A percentile compares a stretch with the other conserved stretches of the same genome.
Conservation (phyloP, 2,797 vertebrate genomes). For the Chanos chanos region DNA sequence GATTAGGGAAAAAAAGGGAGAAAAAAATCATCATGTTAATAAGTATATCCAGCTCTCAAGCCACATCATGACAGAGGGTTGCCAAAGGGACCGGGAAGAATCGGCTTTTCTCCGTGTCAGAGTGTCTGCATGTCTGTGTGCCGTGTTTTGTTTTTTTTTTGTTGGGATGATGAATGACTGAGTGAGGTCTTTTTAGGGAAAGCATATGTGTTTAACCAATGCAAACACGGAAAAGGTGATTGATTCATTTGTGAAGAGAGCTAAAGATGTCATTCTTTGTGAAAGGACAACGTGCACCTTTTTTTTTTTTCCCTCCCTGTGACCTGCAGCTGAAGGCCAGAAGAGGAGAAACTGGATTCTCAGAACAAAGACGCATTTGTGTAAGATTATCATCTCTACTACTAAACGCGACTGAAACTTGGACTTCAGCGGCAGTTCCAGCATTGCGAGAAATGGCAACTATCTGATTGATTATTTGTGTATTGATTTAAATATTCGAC, state of each 20-base stretch:
- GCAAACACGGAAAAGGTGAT: neutral
- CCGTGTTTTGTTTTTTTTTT: no score
- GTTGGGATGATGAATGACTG: conserved; percentile 22
- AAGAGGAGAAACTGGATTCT: no score
- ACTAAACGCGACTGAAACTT: neutral
- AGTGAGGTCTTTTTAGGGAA: neutral
- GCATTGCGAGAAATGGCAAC: neutral
- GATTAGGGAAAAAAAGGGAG: neutral
- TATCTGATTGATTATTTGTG: neutral
- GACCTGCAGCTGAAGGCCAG: neutral
- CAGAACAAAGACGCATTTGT: conserved; percentile 3
- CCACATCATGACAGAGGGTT: neutral
- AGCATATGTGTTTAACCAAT: neutral
- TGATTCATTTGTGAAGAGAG: conserved; percentile 10
- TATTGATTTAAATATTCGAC: neutral
- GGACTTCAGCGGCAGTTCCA: neutral
- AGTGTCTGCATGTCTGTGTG: neutral
- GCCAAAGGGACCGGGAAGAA: conserved; percentile 14
- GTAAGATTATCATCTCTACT: no score
- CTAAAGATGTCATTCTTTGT: neutral
- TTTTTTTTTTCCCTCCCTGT: no score
- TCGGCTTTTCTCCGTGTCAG: neutral
- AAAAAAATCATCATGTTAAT: conserved; percentile 28
- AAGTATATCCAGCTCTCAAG: neutral
- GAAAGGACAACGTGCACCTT: neutral